Evolutionary conservation across 2,888 invertebrate species (phyloP).

Genomic region (Pseudoips prasinana): DNA sequence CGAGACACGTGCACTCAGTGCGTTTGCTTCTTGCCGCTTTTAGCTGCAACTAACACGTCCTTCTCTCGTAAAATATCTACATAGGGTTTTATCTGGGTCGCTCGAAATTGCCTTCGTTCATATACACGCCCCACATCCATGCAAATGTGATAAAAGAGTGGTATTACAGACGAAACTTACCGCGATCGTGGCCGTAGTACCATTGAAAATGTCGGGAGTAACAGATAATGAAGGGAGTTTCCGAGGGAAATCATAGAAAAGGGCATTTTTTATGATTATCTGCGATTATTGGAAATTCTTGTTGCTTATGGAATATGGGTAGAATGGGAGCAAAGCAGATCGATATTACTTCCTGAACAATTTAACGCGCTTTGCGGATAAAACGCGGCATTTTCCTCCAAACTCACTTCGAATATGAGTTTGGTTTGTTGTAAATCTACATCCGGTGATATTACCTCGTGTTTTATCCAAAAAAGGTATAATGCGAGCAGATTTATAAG

Average conservation of each 20-base stretch:
- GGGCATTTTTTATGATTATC: too few species aligned
- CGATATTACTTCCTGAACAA: neutral
- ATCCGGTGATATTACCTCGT: slow-evolving; percentile 5
- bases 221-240: too few species aligned
- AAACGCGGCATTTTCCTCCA: too few species aligned
- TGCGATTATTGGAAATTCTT: too few species aligned
- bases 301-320: neutral
- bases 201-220: too few species aligned
- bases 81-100: slow-evolving; percentile 7
- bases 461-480: slow-evolving; percentile 6
- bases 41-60: slow-evolving; percentile 30
- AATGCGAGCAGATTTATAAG: slow-evolving; percentile 6
- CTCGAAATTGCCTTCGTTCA: neutral
- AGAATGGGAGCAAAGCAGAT: neutral
- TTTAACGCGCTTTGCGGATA: neutral
- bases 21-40: slow-evolving; percentile 23
- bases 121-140: neutral
- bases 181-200: too few species aligned
- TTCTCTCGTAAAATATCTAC: slow-evolving; percentile 16
- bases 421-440: neutral
- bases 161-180: neutral
- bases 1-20: slow-evolving; percentile 32
- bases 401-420: neutral
- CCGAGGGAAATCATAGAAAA: too few species aligned
- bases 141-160: neutral